These are phyloP conservation scores for Choloepus hoffmanni DNA, from an alignment of 2,113 vertebrate species.

Conservation along the genomic window DNA sequence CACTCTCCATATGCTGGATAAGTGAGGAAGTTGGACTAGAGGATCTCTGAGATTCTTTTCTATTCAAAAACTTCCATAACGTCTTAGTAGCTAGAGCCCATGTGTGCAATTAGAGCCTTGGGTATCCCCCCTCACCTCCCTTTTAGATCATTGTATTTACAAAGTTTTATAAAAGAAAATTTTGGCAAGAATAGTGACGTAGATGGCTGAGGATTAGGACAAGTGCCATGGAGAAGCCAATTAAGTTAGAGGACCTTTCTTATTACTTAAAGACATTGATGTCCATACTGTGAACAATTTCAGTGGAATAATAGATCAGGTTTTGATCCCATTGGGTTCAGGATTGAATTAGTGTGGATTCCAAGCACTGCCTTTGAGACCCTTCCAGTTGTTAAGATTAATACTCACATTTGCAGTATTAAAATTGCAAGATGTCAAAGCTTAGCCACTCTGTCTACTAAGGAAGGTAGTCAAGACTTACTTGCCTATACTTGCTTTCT, in stretches of 20 bases:
- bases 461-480: constrained; percentile 18
- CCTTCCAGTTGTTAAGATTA: background rate
- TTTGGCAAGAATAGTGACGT: background rate
- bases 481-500: constrained; percentile 44
- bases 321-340: background rate
- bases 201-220: background rate
- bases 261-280: background rate
- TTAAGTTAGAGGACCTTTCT: background rate
- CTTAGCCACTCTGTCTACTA: background rate
- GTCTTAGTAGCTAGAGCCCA: background rate
- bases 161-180: background rate
- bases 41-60: constrained; percentile 30
- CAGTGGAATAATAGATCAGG: background rate
- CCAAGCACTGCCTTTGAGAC: background rate
- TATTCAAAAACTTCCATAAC: background rate
- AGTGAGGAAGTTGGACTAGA: background rate
- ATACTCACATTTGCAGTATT: background rate
- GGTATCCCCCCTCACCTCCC: background rate
- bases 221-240: background rate
- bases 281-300: background rate
- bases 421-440: background rate
- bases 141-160: background rate
- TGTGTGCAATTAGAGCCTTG: background rate
- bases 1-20: constrained; percentile 1
- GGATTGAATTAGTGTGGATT: background rate